Conservation (phyloP, 2,888 invertebrate species). For the Adelognathus sp. region DNA sequence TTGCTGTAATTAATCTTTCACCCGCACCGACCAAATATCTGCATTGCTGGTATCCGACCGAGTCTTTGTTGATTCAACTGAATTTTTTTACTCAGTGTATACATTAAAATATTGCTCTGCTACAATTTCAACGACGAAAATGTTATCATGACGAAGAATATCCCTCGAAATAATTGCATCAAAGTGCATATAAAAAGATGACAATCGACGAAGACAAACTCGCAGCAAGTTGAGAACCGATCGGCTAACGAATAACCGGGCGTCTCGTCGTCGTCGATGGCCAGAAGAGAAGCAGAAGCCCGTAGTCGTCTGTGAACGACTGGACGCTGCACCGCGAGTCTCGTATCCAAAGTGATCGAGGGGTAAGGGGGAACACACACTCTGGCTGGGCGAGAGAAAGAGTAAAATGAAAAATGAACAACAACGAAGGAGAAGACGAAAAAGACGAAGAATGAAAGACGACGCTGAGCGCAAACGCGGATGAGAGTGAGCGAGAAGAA, state of each 20-base stretch:
- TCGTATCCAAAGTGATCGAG: constrained; percentile 19
- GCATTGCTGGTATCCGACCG: constrained; percentile 43
- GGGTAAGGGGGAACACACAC: constrained; percentile 27
- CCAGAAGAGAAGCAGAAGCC: constrained; percentile 41
- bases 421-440: constrained; percentile 22
- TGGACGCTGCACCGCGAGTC: constrained; percentile 38
- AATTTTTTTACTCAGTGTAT: no score
- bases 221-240: constrained; percentile 52
- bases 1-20: no score
- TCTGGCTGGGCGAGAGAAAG: constrained; percentile 46
- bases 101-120: no score
- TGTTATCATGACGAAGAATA: background rate
- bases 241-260: constrained; percentile 31
- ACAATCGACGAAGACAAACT: background rate
- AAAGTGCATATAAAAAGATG: background rate
- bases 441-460: constrained; percentile 30
- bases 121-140: no score
- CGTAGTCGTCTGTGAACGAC: constrained; percentile 46
- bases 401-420: constrained; percentile 41
- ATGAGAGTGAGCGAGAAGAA: constrained; percentile 26
- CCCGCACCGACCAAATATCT: no score
- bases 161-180: background rate
- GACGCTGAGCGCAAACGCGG: constrained; percentile 23
- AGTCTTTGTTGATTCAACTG: no score
- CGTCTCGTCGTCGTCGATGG: constrained; percentile 27